Evolutionary conservation across 2,113 vertebrate genomes (phyloP), one percentile per base, ranked within the genome.

Genomic region (Heloderma charlesbogerti): DNA sequence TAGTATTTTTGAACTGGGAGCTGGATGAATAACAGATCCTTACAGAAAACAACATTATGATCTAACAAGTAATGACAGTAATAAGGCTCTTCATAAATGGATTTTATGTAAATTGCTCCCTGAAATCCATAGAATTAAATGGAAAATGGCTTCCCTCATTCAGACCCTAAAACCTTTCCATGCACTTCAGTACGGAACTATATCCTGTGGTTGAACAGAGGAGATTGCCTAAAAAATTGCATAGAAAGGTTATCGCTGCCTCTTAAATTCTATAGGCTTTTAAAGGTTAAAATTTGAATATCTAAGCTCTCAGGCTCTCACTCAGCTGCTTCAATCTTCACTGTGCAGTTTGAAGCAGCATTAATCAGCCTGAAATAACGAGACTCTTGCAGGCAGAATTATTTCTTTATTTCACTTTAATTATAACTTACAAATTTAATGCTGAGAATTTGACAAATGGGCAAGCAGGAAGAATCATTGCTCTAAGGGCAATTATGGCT

Each of bases 391-490:
- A 95, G 92, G 69, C 69, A 37, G 79, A 0, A 0, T 0, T 0
- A 95, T 93, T 94, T 95, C 92, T 94, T 94, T 94, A 95, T 96
- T 95, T 95, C 79, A 84, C 54, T 91, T 91, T 94, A 94, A 96
- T 95, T 95, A 94, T 90, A 89, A 95, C 92, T 91, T 96, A 84
- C 94, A 94, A 93, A 89, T 92, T 94, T 93, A 93, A 94, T 93
- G 91, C 92, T 89, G 66, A 51, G 80, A 89, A 91, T 94, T 89
- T 95, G 93, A 94, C 91, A 95, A 92, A 87, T 71, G 66, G 88
- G 94, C 0, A 25, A 94, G 89, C 89, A 92, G 92, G 89, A 89
- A 79, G 82, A 96, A 94, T 96, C 89, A 91, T 87, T 94, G 82
- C 69, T 75, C 94, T 91, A 82, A 92, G 63, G 93, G 90, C 83